These are phyloP conservation scores for Epinotia nisella DNA, from an alignment of 2,888 invertebrate genomes.

Conservation along the genomic window DNA sequence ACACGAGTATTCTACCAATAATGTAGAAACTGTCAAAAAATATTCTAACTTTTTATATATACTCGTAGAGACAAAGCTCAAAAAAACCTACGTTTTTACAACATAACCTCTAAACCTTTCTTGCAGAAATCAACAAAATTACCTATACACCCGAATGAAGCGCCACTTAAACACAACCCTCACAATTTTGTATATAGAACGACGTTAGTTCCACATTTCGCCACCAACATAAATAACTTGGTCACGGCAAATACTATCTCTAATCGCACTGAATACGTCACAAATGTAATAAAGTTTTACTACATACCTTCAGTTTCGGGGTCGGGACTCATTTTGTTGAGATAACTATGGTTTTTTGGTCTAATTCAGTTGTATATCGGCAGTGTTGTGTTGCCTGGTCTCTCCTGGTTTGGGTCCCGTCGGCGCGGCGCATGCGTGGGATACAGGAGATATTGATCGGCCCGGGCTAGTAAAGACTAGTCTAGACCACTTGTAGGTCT, in stretches of 20 bases:
- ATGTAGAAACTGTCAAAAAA: no score
- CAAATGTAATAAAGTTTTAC: neutral
- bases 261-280: neutral
- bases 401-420: constrained; percentile 46
- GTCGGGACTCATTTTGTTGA: constrained; percentile 67
- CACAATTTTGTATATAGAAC: neutral
- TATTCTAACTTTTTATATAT: neutral
- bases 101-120: constrained; percentile 33
- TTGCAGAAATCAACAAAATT: constrained; percentile 4
- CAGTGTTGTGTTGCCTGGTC: constrained; percentile 59
- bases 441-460: constrained; percentile 72
- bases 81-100: constrained; percentile 21
- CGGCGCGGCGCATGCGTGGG: constrained; percentile 63
- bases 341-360: constrained; percentile 9
- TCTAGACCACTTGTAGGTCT: constrained; percentile 31
- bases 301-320: constrained; percentile 69
- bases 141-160: neutral
- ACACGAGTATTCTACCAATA: no score
- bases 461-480: constrained; percentile 58
- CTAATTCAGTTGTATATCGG: constrained; percentile 47
- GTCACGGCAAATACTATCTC: constrained; percentile 7
- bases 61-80: neutral
- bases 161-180: constrained; percentile 19
- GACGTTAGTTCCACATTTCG: constrained; percentile 31
- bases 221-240: constrained; percentile 26